A percentile compares a stretch with the other conserved stretches of the same genome.
phyloP scores from a whole-genome alignment of 2,797 vertebrate genomes.

The Cossypha dichroa region DNA sequence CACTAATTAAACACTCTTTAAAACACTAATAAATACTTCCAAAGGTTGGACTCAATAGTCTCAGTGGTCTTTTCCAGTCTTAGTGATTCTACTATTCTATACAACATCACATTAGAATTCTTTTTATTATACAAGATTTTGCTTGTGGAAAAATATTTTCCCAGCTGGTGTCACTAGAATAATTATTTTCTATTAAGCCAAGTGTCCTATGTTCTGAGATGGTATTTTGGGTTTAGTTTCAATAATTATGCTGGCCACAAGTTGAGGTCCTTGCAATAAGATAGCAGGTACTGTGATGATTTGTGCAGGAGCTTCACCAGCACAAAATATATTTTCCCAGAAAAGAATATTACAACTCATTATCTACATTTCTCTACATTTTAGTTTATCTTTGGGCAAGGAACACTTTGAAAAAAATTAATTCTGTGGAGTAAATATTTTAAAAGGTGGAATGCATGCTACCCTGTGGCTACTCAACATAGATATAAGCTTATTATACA shows the following conservation, averaged over 20 bases:
- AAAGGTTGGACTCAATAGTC: fast-evolving
- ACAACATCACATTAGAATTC: background rate
- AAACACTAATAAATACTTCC: background rate
- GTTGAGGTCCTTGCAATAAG: background rate
- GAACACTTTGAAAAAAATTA: background rate
- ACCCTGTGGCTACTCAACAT: background rate
- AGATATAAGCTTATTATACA: background rate
- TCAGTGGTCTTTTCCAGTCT: background rate
- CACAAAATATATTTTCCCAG: background rate
- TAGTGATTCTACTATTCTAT: background rate
- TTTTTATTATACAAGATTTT: background rate
- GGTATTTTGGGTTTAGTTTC: background rate
- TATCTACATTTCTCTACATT: background rate
- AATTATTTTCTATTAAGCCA: background rate
- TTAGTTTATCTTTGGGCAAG: background rate
- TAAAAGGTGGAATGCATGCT: background rate
- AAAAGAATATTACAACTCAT: background rate
- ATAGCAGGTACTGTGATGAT: background rate
- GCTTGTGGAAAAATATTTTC: background rate
- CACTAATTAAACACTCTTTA: background rate
- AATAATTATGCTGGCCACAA: background rate
- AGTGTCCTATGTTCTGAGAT: background rate
- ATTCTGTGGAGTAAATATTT: background rate
- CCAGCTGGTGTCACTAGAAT: background rate
- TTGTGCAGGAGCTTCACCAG: background rate